Percentiles rank a stretch among this genome's conserved stretches.
Evolutionary conservation across 2,113 vertebrate species (phyloP).

Genomic region (Chitala chitala): DNA sequence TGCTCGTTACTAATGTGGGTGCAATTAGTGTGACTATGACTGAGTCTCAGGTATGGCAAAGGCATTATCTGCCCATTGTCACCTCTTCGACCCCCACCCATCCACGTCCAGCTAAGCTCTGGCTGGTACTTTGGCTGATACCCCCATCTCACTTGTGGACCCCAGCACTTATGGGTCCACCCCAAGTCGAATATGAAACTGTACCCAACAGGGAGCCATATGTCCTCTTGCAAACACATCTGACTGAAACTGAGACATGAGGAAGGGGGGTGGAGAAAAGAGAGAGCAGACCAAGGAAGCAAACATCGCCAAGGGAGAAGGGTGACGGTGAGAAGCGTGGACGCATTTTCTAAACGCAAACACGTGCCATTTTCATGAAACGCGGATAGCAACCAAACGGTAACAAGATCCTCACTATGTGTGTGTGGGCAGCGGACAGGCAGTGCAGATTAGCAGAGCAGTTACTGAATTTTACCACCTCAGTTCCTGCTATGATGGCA

Average conservation of each 20-base stretch:
- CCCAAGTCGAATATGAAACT: conserved; percentile 1
- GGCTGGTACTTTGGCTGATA: not conserved
- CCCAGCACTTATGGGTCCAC: not conserved
- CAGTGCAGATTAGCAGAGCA: too few relatives aligned
- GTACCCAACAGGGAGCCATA: conserved; percentile 5
- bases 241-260: not conserved
- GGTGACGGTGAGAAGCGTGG: not conserved
- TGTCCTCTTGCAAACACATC: conserved; percentile 10
- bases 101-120: not conserved
- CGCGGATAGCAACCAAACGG: too few relatives aligned
- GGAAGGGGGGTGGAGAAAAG: not conserved
- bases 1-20: not conserved
- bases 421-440: too few relatives aligned
- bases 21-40: not conserved
- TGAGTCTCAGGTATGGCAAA: not conserved
- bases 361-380: too few relatives aligned
- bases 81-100: too few relatives aligned
- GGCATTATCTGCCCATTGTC: too few relatives aligned
- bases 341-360: too few relatives aligned
- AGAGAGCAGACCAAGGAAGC: not conserved
- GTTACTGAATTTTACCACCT: too few relatives aligned
- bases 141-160: not conserved
- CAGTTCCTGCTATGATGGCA: too few relatives aligned
- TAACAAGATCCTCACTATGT: too few relatives aligned
- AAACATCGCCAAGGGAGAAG: not conserved